Base-by-base conservation (phyloP, 2,888 invertebrate genomes). In the Pasiphila rectangulata region DNA sequence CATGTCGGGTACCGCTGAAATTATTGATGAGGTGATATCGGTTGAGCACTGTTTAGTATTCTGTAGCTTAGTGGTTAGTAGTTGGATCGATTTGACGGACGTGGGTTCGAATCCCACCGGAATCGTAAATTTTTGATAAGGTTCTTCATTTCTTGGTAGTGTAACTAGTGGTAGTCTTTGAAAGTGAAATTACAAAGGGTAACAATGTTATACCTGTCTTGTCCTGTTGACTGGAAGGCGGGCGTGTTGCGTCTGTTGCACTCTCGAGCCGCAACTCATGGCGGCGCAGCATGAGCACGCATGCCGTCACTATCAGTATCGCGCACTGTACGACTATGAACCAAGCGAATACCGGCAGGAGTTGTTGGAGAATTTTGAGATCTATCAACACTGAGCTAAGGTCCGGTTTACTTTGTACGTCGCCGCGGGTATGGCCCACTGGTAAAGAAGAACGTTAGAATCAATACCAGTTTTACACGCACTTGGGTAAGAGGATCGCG, bases 241-340 rank as follows among this genome's bases (percentile, higher is more conserved):
- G 35, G 43, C 29, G 35, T 13, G 44, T 3, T 52, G 54, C 42
- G 57, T 54, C 51, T 54, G 42, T 32, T 51, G 27, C 6, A 38
- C 75, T 54, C 79, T 80, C 63, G 79, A 77, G 46, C 83, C 82
- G 74, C 84, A 82, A 78, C 79, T 82, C 84, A 81, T 82, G 55
- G 76, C 81, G 51, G 69, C 73, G 42, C 76, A 82, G 58, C 34
- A 69, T 44, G 75, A 83, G 17, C 9, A 16, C 71, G 61, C 86
- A 86, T 83, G 78, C 78, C 70, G 84, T 57, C 45, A 83, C 66
- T n/a, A n/a, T n/a, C 54, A 83, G 69, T 51, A 82, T 60, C 47
- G 75, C 75, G 54, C 73, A 67, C 59, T 78, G 82, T 32, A 73
- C 67, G 23, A 86, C 66, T 76, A 86, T 79, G 62, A 57, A 73